Conservation (phyloP, 2,888 invertebrate genomes). For the Catonia carolina region DNA sequence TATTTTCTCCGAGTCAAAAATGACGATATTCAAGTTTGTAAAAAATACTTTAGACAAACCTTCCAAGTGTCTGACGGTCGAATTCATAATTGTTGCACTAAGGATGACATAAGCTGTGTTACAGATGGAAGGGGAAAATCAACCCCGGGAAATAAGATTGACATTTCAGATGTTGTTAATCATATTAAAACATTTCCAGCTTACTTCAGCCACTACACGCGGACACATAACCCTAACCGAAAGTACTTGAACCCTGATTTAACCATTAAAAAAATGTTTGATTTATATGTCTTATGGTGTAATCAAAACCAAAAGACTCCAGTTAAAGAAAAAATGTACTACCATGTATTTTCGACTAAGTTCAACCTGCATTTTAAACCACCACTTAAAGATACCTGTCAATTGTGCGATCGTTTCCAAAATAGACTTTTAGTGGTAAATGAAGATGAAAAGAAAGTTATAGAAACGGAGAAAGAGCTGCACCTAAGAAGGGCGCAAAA, state of each 20-base stretch:
- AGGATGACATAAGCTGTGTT: background rate
- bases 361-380: conserved; percentile 20
- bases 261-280: conserved; percentile 21
- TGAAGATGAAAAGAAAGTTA: conserved; percentile 16
- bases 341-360: conserved; percentile 17
- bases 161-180: conserved; percentile 8
- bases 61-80: conserved; percentile 8
- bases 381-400: conserved; percentile 15
- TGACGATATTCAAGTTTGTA: background rate
- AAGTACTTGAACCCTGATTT: conserved; percentile 20
- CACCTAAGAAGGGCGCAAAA: conserved; percentile 17
- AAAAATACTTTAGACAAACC: conserved; percentile 15
- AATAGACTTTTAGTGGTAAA: background rate
- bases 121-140: conserved; percentile 8
- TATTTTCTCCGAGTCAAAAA: too few relatives aligned
- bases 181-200: conserved; percentile 19
- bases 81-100: conserved; percentile 3
- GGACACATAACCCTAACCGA: conserved; percentile 17
- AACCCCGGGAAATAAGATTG: conserved; percentile 14
- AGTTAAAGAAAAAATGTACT: conserved; percentile 22
- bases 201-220: conserved; percentile 18
- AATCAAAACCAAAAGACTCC: conserved; percentile 6
- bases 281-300: conserved; percentile 11
- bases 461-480: conserved; percentile 14
- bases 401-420: conserved; percentile 7